Percentiles rank a stretch among this genome's conserved stretches.
These are phyloP conservation scores for Nothoprocta perdicaria DNA, from an alignment of 2,113 vertebrate species.

Conservation along the genomic window DNA sequence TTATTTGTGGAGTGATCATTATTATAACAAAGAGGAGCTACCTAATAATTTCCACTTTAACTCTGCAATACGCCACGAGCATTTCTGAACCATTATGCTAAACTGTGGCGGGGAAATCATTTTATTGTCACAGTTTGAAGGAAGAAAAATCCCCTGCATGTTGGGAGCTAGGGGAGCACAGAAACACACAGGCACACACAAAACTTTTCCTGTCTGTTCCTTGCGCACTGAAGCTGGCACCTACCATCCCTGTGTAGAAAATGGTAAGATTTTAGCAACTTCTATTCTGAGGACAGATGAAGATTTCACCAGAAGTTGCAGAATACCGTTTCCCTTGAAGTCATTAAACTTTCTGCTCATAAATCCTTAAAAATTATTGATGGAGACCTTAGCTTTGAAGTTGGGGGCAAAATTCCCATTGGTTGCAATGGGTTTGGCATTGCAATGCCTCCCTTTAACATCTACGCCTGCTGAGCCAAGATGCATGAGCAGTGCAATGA, in stretches of 20 bases:
- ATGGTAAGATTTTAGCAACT: background rate
- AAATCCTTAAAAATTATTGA: background rate
- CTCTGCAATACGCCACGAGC: slow-evolving; percentile 84
- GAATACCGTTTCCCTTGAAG: background rate
- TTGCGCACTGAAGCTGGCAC: background rate
- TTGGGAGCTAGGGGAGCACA: slow-evolving; percentile 60
- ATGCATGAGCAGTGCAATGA: background rate
- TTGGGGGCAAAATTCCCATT: background rate
- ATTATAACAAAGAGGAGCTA: slow-evolving; percentile 88
- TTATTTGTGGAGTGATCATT: slow-evolving; percentile 90
- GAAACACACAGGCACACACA: background rate
- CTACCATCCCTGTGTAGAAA: background rate
- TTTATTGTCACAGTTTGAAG: slow-evolving; percentile 85
- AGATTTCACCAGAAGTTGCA: background rate
- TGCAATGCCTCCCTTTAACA: background rate
- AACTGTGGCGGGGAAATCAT: slow-evolving; percentile 84
- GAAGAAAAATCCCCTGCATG: slow-evolving; percentile 79
- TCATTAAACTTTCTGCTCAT: background rate
- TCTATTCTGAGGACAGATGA: background rate
- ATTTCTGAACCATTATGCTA: slow-evolving; percentile 88
- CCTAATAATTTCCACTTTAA: slow-evolving; percentile 88
- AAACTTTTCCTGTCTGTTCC: slow-evolving; percentile 54
- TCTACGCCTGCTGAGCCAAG: background rate
- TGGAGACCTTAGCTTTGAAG: background rate
- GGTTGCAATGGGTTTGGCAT: background rate